Base-by-base conservation (phyloP, 1,140 invertebrate species). In the Sycobia sp. region DNA sequence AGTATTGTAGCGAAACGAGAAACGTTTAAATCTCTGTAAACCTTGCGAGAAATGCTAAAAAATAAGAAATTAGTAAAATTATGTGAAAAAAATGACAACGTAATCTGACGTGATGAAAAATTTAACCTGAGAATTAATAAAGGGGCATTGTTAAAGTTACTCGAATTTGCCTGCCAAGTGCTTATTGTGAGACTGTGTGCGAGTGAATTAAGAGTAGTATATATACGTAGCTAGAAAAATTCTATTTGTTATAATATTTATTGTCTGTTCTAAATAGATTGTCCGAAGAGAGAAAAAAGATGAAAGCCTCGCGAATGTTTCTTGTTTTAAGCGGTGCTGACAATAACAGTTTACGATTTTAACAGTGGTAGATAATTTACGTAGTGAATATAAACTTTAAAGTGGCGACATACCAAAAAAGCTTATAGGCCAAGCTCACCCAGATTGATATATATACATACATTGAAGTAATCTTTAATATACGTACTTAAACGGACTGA, bases 71-170 rank as follows among this genome's bases (percentile, higher is more conserved):
- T 62, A 25, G 13, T 13, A 47, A 43, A 55, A 47, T 56, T 44
- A 53, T 65, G 62, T 58, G 29, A 65, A 58, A 55, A 64, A 38
- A 39, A 41, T 47, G 32, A 4, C 29, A 49, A 69, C n/a, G 51
- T 49, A 25, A 57, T 32, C 27, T 69, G 29, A 39, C 27, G n/a
- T n/a, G 47, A 44, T 44, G 41, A 47, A 53, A 60, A 64, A 54
- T 60, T 64, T 71, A 46, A 70, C 69, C 67, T 72, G 62, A 61
- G 49, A 69, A 71, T 63, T 69, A 72, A 76, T 73, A 75, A 76
- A 76, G 71, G 70, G 72, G 72, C 71, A 75, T 76, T 76, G 74
- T 75, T 76, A 73, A 76, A 75, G 73, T 75, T 75, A 75, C 49
- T 69, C 57, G 65, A 65, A 58, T 57, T 64, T 58, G 62, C 47